Conservation (phyloP, 2,888 invertebrate species). For the Amphimallon solstitiale region DNA sequence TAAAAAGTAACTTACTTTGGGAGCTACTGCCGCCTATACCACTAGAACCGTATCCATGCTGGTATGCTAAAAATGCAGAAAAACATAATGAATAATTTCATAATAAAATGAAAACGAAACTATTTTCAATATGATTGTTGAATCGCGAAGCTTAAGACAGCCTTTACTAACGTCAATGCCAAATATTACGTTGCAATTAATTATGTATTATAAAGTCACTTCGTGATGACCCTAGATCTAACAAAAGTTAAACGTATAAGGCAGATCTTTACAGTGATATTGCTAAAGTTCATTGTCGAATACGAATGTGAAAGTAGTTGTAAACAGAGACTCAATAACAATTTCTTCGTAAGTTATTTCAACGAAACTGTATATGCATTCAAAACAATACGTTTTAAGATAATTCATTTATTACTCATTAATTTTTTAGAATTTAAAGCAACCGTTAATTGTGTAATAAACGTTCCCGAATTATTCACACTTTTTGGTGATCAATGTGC, state of each 20-base stretch:
- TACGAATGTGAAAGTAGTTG: slow-evolving; percentile 2
- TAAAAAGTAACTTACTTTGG: slow-evolving; percentile 22
- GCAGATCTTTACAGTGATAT: background rate
- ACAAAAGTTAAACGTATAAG: background rate
- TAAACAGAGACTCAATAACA: background rate
- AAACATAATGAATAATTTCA: background rate
- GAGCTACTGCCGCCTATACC: slow-evolving; percentile 13
- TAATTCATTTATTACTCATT: no score
- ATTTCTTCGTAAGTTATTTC: no score
- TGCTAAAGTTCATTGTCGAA: slow-evolving; percentile 20
- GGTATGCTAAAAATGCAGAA: slow-evolving; percentile 20
- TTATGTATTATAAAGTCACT: no score
- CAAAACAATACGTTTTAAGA: no score
- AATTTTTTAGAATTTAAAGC: no score
- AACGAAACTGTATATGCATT: no score
- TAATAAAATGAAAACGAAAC: background rate
- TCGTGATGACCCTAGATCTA: slow-evolving; percentile 1
- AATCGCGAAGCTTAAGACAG: no score
- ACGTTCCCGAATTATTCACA: no score
- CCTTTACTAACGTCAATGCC: no score
- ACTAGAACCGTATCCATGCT: slow-evolving; percentile 22
- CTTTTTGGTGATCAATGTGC: no score
- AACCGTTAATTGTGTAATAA: no score
- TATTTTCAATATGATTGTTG: background rate
- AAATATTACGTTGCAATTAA: no score